phyloP scores from a whole-genome alignment of 1,140 invertebrate genomes.

The Temnothorax longispinosus region DNA sequence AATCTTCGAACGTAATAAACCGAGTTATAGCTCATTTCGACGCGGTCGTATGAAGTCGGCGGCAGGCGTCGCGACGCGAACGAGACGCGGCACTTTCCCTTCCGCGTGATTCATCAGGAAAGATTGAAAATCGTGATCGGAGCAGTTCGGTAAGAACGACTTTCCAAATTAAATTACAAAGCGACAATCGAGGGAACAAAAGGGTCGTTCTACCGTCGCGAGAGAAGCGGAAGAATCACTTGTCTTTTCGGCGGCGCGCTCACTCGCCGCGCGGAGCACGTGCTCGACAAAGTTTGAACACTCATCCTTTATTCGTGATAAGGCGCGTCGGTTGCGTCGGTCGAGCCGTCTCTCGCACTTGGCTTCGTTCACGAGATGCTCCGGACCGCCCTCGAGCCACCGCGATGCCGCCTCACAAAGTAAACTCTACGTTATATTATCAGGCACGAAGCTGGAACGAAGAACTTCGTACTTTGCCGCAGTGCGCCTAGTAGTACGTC shows the following conservation, averaged over 20 bases:
- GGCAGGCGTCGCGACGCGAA: conserved; percentile 12
- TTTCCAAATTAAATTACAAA: not conserved
- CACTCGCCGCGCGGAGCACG: conserved; percentile 21
- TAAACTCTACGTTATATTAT: conserved; percentile 68
- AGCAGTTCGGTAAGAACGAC: too few species aligned
- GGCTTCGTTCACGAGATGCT: conserved; percentile 28
- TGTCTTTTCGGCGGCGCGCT: not conserved
- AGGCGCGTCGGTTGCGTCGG: conserved; percentile 55
- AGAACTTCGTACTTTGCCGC: conserved; percentile 64
- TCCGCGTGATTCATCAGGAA: not conserved
- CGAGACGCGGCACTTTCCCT: not conserved
- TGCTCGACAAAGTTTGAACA: conserved; percentile 54
- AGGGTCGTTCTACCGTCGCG: not conserved
- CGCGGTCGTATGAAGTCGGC: conserved; percentile 26
- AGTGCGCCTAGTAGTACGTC: conserved; percentile 43
- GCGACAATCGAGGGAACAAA: not conserved
- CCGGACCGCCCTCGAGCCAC: conserved; percentile 3
- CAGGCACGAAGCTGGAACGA: conserved; percentile 53
- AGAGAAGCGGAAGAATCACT: conserved; percentile 19
- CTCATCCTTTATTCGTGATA: conserved; percentile 65
- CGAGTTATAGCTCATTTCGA: conserved; percentile 21
- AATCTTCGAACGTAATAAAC: conserved; percentile 39
- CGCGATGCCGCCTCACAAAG: conserved; percentile 43
- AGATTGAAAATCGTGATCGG: not conserved
- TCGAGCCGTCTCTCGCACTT: conserved; percentile 33